Evolutionary conservation across 92 coral and sea anemone species (phyloP), one percentile per base, ranked within the genome.

Genomic region (Zoanthus sociatus): DNA sequence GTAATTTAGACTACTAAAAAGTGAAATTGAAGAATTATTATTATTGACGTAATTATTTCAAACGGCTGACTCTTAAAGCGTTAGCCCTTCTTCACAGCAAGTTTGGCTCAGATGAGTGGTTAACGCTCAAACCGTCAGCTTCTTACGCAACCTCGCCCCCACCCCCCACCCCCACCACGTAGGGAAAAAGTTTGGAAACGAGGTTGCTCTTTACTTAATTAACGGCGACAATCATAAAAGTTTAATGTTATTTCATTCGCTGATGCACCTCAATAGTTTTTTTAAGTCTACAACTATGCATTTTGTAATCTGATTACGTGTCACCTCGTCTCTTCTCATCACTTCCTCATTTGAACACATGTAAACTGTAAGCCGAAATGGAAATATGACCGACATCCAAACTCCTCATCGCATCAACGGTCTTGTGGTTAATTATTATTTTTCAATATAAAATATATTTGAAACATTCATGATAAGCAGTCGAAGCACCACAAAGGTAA

Each of bases 291-390:
- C 12, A 66, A 4, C 21, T 63, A 78, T 58, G 8, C 42, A 11
- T 33, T 15, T 12, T 44, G 42, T 63, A 81, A 15, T 78, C 33
- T 11, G 58, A 58, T 9, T 33, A n/a, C 72, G 55, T 31, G 33
- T 48, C 15, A 44, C 21, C 84, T 79, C 84, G 73, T 20, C 47
- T 81, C 85, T 47, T 68, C 74, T 81, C 63, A 81, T 81, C 85
- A 81, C 85, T 81, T 81, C 85, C 85, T 81, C 61, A 26, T 81
- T 69, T 77, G 21, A 77, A 77, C 20, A 44, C 66, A 55, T 54
- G 66, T 54, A 54, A 6, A 26, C 12, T 77, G 61, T 61, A 31
- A 64, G 15, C 60, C 53, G 6, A 33, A 54, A 11, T 61, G 44
- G n/a, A 46, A 13, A 10, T 16, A 31, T 78, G 47, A 50, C 69